phyloP scores from a whole-genome alignment of 2,113 vertebrate genomes.

The Peucedramus taeniatus region DNA sequence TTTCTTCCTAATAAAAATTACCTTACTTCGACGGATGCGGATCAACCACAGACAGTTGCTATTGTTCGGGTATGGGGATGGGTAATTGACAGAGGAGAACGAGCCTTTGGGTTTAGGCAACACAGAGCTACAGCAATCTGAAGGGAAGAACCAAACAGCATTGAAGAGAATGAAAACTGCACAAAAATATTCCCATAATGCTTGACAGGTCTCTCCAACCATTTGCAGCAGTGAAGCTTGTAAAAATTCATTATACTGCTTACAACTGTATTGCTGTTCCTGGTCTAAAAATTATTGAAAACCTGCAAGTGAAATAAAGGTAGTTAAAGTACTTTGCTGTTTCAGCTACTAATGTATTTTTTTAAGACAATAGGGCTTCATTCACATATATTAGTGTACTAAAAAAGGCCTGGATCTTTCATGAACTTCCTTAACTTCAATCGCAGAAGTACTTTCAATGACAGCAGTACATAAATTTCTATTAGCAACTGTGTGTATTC shows the following conservation, averaged over 20 bases:
- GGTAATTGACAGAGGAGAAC: slow-evolving; percentile 44
- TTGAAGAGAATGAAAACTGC: neutral
- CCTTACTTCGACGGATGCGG: slow-evolving; percentile 38
- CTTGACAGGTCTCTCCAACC: neutral
- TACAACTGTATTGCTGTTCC: neutral
- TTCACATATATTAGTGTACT: neutral
- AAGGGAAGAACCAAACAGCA: neutral
- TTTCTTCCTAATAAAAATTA: slow-evolving; percentile 14
- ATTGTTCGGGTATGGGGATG: slow-evolving; percentile 37
- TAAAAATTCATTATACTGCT: neutral
- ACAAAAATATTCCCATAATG: neutral
- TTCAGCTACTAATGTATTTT: neutral
- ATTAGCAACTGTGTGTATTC: neutral
- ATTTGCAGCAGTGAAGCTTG: neutral
- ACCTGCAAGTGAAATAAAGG: neutral
- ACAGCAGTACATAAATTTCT: neutral
- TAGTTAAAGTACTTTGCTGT: neutral
- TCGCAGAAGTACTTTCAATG: neutral
- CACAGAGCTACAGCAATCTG: slow-evolving; percentile 61
- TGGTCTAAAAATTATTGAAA: neutral
- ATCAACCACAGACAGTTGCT: slow-evolving; percentile 64
- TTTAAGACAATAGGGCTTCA: neutral
- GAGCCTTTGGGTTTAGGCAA: slow-evolving; percentile 36
- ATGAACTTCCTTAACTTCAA: neutral
- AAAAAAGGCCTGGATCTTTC: neutral